A percentile compares a stretch with the other conserved stretches of the same genome.
phyloP scores from a whole-genome alignment of 1,140 invertebrate genomes.

The Cherax quadricarinatus region DNA sequence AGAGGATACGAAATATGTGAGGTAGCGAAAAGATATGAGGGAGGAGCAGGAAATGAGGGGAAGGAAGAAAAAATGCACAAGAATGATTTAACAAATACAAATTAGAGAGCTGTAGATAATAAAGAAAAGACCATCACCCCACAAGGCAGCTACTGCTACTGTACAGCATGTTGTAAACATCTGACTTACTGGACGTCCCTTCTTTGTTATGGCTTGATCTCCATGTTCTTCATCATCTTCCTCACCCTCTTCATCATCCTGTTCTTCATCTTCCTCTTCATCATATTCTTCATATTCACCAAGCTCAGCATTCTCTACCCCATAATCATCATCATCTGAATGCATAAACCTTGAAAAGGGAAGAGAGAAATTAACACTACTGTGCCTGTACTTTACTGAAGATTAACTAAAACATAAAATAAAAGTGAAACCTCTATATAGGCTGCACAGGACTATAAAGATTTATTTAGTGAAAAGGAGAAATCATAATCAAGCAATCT shows the following conservation, averaged over 20 bases:
- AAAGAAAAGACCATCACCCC: too few species aligned
- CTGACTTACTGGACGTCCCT: conserved; percentile 40
- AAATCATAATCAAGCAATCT: too few species aligned
- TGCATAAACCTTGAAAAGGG: conserved; percentile 34
- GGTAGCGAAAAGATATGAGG: too few species aligned
- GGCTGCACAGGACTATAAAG: background rate
- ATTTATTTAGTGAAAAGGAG: too few species aligned
- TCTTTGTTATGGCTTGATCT: conserved; percentile 75
- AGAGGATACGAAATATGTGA: too few species aligned
- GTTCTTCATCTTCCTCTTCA: conserved; percentile 51
- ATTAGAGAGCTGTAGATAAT: too few species aligned
- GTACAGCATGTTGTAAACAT: background rate
- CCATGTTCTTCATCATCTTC: conserved; percentile 72
- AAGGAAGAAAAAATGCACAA: too few species aligned
- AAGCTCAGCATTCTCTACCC: conserved; percentile 56
- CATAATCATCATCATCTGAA: conserved; percentile 44
- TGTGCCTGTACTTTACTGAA: too few species aligned
- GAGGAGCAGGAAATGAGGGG: too few species aligned
- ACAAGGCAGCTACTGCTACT: too few species aligned
- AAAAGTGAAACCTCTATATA: background rate
- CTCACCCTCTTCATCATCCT: conserved; percentile 50
- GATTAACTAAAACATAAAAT: too few species aligned
- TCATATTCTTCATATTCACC: conserved; percentile 61
- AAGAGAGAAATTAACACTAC: background rate
- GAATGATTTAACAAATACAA: too few species aligned